Conservation (phyloP, 2,113 vertebrate species). For the Crotalus horridus region DNA sequence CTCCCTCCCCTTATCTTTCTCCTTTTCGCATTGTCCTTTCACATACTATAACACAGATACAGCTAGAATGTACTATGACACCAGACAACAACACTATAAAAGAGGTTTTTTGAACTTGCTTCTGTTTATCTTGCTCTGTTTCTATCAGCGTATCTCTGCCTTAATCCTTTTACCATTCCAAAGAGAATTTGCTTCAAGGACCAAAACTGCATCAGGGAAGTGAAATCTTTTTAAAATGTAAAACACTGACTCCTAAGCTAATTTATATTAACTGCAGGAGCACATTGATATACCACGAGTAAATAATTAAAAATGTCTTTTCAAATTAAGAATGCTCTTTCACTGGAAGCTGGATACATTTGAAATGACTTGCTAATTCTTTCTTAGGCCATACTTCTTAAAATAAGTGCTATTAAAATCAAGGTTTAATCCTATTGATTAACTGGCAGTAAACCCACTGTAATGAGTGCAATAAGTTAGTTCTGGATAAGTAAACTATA, state of each 20-base stretch:
- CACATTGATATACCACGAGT: conserved; percentile 24
- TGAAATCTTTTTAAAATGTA: conserved; percentile 58
- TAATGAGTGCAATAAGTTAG: background rate
- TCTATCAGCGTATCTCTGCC: conserved; percentile 60
- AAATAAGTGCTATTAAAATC: background rate
- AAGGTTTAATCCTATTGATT: background rate
- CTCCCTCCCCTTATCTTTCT: conserved; percentile 19
- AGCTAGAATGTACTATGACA: conserved; percentile 57
- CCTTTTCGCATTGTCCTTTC: conserved; percentile 58
- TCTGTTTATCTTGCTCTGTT: conserved; percentile 61
- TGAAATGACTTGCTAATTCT: conserved; percentile 16
- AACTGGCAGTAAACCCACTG: background rate
- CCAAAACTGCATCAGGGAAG: conserved; percentile 62
- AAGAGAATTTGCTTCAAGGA: conserved; percentile 65
- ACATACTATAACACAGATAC: conserved; percentile 28
- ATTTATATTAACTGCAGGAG: conserved; percentile 54
- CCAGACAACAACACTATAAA: conserved; percentile 57
- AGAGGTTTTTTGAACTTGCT: conserved; percentile 60
- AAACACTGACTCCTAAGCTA: conserved; percentile 39
- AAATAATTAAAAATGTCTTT: conserved; percentile 47
- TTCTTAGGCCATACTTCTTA: background rate
- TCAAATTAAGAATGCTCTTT: conserved; percentile 27
- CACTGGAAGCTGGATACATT: conserved; percentile 21
- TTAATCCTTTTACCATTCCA: conserved; percentile 65
- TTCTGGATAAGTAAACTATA: background rate